Percentiles rank a stretch among this genome's conserved stretches.
Evolutionary conservation across 1,140 invertebrate species (phyloP).

Genomic region (Aricia agestis): DNA sequence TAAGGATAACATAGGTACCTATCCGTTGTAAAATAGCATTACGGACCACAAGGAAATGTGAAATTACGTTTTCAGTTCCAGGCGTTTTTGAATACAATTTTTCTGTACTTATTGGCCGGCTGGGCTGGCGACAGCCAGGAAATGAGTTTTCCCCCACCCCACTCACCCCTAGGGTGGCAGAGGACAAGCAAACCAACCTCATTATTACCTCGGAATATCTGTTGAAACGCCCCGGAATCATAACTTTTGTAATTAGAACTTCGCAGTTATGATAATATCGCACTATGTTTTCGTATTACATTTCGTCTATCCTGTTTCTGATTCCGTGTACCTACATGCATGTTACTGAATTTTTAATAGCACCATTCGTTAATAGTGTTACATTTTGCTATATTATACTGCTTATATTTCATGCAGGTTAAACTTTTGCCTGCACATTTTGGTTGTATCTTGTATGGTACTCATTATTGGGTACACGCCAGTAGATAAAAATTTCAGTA

Average conservation of each 20-base stretch:
- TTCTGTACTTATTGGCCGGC: conserved; percentile 60
- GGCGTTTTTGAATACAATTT: conserved; percentile 61
- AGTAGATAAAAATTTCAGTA: neutral
- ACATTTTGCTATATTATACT: too few species aligned
- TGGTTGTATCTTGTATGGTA: too few species aligned
- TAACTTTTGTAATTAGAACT: conserved; percentile 22
- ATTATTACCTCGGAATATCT: conserved; percentile 56
- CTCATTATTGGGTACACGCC: neutral
- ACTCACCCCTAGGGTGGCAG: conserved; percentile 26
- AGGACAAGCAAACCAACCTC: conserved; percentile 54
- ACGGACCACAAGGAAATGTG: conserved; percentile 37
- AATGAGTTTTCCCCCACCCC: conserved; percentile 58
- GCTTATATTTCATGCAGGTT: too few species aligned
- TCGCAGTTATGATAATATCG: conserved; percentile 5
- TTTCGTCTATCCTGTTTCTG: neutral
- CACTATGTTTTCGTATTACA: conserved; percentile 1
- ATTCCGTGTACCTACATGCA: neutral
- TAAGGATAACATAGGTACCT: conserved; percentile 12
- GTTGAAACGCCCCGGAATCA: conserved; percentile 33
- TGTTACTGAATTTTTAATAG: too few species aligned
- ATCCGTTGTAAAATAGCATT: conserved; percentile 19
- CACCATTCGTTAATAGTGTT: too few species aligned
- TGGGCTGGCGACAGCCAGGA: conserved; percentile 55
- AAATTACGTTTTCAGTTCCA: conserved; percentile 50
- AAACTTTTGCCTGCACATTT: too few species aligned